Evolutionary conservation across 2,888 invertebrate species (phyloP).

Genomic region (Drosophila niveifrons): DNA sequence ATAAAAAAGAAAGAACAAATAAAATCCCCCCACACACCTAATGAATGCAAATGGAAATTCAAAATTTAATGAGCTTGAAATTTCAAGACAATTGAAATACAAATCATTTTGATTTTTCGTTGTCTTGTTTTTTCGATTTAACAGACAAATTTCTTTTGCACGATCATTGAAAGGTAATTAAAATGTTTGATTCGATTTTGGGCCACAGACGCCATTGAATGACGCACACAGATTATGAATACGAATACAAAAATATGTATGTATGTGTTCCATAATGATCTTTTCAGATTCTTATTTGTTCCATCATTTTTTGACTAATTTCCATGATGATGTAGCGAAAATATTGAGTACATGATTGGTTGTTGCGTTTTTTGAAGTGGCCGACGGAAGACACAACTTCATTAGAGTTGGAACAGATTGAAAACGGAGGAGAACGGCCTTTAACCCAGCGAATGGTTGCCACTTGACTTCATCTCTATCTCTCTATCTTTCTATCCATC

Average conservation of each 20-base stretch:
- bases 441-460: conserved; percentile 51
- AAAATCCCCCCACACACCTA: conserved; percentile 13
- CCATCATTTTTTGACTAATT: conserved; percentile 70
- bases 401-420: conserved; percentile 51
- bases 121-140: conserved; percentile 25
- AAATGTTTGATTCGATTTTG: conserved; percentile 77
- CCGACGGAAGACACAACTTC: conserved; percentile 74
- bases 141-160: conserved; percentile 73
- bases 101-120: conserved; percentile 44
- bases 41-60: conserved; percentile 46
- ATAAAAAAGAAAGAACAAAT: conserved; percentile 25
- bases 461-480: conserved; percentile 56
- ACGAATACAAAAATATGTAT: conserved; percentile 23
- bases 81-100: conserved; percentile 57
- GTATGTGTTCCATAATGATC: conserved; percentile 56
- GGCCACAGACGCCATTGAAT: conserved; percentile 63
- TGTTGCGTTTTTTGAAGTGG: conserved; percentile 64
- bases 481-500: not conserved
- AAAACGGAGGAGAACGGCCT: conserved; percentile 48
- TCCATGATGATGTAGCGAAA: conserved; percentile 61
- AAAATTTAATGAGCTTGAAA: conserved; percentile 65
- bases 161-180: conserved; percentile 84
- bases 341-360: conserved; percentile 72
- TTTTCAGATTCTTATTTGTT: conserved; percentile 32
- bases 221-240: conserved; percentile 36